Conservation (phyloP, 2,888 invertebrate species). For the Ischnura elegans region DNA sequence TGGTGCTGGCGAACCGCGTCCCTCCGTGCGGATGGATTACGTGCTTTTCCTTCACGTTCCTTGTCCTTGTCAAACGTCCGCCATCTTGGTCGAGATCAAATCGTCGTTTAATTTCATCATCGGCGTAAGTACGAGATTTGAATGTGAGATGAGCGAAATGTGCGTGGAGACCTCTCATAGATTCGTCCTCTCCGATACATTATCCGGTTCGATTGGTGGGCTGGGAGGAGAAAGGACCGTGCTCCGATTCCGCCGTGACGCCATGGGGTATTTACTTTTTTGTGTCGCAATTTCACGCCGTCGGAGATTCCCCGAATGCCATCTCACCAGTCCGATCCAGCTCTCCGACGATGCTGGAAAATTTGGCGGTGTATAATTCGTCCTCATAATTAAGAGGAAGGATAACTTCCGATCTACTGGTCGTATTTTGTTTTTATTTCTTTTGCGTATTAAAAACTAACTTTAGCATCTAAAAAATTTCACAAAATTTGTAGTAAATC, state of each 20-base stretch:
- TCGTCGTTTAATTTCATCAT: slow-evolving; percentile 25
- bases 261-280: background rate
- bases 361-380: background rate
- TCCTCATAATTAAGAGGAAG: too few relatives aligned
- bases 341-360: background rate
- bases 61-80: slow-evolving; percentile 39
- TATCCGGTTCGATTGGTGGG: background rate
- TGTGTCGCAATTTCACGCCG: slow-evolving; percentile 6
- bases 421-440: too few relatives aligned
- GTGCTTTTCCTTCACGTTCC: background rate
- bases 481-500: too few relatives aligned
- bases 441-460: too few relatives aligned
- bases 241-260: slow-evolving; percentile 10
- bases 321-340: background rate
- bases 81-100: slow-evolving; percentile 47
- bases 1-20: background rate
- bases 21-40: background rate
- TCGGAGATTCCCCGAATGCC: background rate
- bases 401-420: too few relatives aligned
- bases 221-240: background rate
- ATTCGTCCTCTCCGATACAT: slow-evolving; percentile 23
- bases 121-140: slow-evolving; percentile 45
- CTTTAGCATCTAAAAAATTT: too few relatives aligned
- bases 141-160: slow-evolving; percentile 32
- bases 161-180: background rate